Base-by-base conservation (phyloP, 2,888 invertebrate genomes). In the Oscheius sp. region DNA sequence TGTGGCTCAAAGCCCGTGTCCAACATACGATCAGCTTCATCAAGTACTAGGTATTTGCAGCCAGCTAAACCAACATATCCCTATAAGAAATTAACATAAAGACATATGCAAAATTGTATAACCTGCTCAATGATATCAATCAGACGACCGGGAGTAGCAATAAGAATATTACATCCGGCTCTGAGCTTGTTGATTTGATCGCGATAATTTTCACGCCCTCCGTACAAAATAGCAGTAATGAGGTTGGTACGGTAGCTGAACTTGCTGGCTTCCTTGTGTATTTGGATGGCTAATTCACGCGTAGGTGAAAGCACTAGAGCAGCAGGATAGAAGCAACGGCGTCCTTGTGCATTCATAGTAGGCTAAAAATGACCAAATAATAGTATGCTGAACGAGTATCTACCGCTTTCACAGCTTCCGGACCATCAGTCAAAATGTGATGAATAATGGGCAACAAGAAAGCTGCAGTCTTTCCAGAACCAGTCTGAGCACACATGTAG, bases 1-100 rank as follows among this genome's bases (percentile, higher is more conserved):
- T 99, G 99, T 0, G 98, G 96, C 90, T 99, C 99, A 91, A 99
- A 99, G 86, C 99, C 99, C 99, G 99, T 99, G 90, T 98, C 99
- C 86, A 99, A 91, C 99, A 99, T 99, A 73, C 99, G 93, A 91
- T 99, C 99, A 76, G 99, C 99, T 91, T 99, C 99, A 90, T 99
- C 99, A 76, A 99, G 91, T 69, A 99, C 96, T 77, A 99, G 91
- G 88, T 93, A 98, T 76, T 88, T 89, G 86, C 90, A 90, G 77
- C 89, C 88, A 69, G 97, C 96, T 73, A 99, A 92, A 1, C 94
- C 95, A 83, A 99, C 94, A 89, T 95, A 95, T 76, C 96, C 82
- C 74, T 83, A 77, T 2, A 69, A 58, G 2, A 55, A 64, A 12
- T 1, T 27, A 41, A n/a, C 9, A 43, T 13, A 27, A 23, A 12